Percentiles rank a stretch among this genome's conserved stretches.
Conservation (phyloP, 2,888 invertebrate species). For the Quadroppia sp. region DNA sequence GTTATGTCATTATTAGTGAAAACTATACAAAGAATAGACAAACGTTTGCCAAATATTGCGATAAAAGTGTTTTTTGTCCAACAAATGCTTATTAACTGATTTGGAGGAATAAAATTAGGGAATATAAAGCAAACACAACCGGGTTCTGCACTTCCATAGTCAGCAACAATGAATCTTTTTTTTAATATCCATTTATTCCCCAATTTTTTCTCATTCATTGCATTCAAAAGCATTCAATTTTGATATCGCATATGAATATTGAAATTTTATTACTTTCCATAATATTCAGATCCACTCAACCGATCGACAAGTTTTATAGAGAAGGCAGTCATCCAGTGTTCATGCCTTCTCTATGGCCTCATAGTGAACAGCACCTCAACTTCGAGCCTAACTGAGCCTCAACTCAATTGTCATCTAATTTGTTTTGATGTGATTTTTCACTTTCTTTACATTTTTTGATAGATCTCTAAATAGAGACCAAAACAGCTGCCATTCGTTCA, state of each 20-base stretch:
- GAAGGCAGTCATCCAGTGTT: neutral
- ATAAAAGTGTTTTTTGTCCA: neutral
- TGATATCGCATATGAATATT: conserved; percentile 24
- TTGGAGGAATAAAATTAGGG: neutral
- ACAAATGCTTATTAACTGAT: conserved; percentile 29
- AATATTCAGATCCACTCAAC: conserved; percentile 21
- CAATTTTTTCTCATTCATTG: too few relatives aligned
- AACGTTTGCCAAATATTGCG: conserved; percentile 28
- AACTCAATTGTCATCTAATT: conserved; percentile 5
- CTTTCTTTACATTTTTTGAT: conserved; percentile 10
- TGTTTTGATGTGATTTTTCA: conserved; percentile 30
- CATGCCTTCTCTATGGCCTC: neutral
- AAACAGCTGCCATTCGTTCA: conserved; percentile 26
- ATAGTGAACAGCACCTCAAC: conserved; percentile 3
- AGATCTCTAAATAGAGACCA: neutral
- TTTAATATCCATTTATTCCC: neutral
- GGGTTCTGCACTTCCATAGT: neutral
- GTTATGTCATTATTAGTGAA: conserved; percentile 14
- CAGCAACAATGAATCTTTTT: conserved; percentile 31
- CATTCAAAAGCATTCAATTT: conserved; percentile 19
- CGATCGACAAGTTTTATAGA: neutral
- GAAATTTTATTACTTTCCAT: conserved; percentile 25
- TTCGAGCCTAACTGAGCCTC: too few relatives aligned
- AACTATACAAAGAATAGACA: neutral
- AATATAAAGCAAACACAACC: neutral